Base-by-base conservation (phyloP, 2,113 vertebrate species). In the Sorex araneus region DNA sequence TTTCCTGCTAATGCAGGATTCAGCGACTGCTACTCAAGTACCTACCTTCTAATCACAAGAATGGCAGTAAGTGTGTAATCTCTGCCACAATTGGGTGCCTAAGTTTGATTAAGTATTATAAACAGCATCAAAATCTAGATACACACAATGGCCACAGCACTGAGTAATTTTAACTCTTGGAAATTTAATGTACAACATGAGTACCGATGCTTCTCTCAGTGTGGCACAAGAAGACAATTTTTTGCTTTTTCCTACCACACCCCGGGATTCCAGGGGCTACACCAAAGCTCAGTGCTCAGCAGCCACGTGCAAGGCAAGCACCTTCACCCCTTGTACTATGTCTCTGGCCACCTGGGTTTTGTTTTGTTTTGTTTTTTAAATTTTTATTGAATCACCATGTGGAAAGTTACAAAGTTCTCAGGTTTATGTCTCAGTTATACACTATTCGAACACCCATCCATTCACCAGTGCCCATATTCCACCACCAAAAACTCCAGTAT, bases 301-400 rank as follows among this genome's bases (percentile, higher is more conserved):
- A 40, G 40, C 40, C 40, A 4, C 40, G 40, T 40, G 40, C 40
- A 40, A 40, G 40, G 40, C 40, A 40, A 40, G 40, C 40, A 40
- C 3, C 3, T 40, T 40, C 3, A 40, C 40, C 40, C 40, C 40
- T 40, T 40, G 40, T 40, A 40, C 40, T 40, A 40, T 40, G 7
- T 40, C 40, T 40, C 40, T 40, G 40, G 40, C 40, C 40, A 40
- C 40, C 40, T 7, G 40, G 7, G 3, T 40, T 40, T 40, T 40
- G 40, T 3, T 40, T 40, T 40, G 40, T n/a, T n/a, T n/a, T n/a
- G n/a, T n/a, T n/a, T n/a, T n/a, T n/a, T n/a, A n/a, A n/a, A n/a
- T n/a, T n/a, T n/a, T 76, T 54, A 34, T 85, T 2, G 3, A 9
- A 81, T 81, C 76, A 90, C 85, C 36, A 89, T 27, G 69, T n/a